Conservation (phyloP, 1,140 invertebrate species). For the Tetramorium alpestre region DNA sequence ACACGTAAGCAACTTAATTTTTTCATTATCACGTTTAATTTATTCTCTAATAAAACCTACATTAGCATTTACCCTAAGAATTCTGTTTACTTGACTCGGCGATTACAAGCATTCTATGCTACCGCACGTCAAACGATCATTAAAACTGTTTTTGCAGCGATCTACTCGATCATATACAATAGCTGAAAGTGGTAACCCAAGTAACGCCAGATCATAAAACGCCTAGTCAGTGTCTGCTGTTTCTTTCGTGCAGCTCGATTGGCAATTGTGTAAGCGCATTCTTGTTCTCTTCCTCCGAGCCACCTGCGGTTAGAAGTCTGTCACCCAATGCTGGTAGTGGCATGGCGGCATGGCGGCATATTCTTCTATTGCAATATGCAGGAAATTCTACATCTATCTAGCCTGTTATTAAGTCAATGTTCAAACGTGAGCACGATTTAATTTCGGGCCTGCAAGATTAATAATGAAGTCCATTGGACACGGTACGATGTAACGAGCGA, state of each 20-base stretch:
- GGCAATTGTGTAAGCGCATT: conserved; percentile 63
- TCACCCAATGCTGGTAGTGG: not conserved
- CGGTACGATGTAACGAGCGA: not conserved
- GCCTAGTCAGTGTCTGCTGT: not conserved
- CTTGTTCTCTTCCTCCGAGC: conserved; percentile 11
- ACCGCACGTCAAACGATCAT: not conserved
- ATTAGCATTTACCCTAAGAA: too few relatives aligned
- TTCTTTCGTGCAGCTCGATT: conserved; percentile 24
- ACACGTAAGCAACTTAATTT: not conserved
- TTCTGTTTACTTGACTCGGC: not conserved
- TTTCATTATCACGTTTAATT: conserved; percentile 15
- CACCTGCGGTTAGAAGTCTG: conserved; percentile 18
- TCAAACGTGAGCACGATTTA: not conserved
- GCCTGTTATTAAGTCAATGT: not conserved
- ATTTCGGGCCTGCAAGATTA: not conserved
- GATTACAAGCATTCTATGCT: not conserved
- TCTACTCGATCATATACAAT: not conserved
- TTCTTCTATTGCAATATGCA: not conserved
- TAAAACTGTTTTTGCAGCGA: not conserved
- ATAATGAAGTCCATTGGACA: not conserved
- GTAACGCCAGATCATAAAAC: conserved; percentile 20
- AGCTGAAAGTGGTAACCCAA: conserved; percentile 41
- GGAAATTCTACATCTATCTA: not conserved
- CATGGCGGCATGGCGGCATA: not conserved
- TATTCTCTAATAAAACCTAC: not conserved